A percentile compares a stretch with the other conserved stretches of the same genome.
These are phyloP conservation scores for Pholis gunnellus DNA, from an alignment of 2,113 vertebrate genomes.

Conservation along the genomic window DNA sequence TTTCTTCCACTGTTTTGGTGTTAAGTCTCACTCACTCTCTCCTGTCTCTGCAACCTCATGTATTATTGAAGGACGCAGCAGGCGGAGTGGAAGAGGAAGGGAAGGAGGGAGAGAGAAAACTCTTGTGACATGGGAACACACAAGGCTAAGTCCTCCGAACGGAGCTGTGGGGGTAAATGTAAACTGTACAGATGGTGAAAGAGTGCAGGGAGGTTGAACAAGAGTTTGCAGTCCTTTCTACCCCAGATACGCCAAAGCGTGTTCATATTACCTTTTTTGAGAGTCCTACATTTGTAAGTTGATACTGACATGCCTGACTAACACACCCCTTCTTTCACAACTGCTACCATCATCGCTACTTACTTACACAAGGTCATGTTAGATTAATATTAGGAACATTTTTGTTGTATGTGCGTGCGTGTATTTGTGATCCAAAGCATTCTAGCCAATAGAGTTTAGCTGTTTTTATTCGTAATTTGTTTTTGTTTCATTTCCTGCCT, in stretches of 20 bases:
- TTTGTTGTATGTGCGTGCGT: slow-evolving; percentile 58
- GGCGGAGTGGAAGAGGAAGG: slow-evolving; percentile 43
- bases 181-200: slow-evolving; percentile 16
- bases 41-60: slow-evolving; percentile 64
- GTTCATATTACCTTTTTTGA: slow-evolving; percentile 70
- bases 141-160: slow-evolving; percentile 6
- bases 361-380: slow-evolving; percentile 70
- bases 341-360: slow-evolving; percentile 55
- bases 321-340: slow-evolving; percentile 50
- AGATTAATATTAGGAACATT: slow-evolving; percentile 61
- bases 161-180: neutral
- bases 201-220: slow-evolving; percentile 46
- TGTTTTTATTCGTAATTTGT: slow-evolving; percentile 42
- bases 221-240: slow-evolving; percentile 63
- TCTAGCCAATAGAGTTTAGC: slow-evolving; percentile 60
- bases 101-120: slow-evolving; percentile 39
- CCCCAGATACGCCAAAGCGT: slow-evolving; percentile 67
- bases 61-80: slow-evolving; percentile 69
- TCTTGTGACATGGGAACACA: slow-evolving; percentile 27
- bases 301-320: slow-evolving; percentile 66
- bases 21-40: slow-evolving; percentile 55
- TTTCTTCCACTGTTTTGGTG: slow-evolving; percentile 51
- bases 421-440: slow-evolving; percentile 70
- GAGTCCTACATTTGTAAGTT: slow-evolving; percentile 78
- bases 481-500: slow-evolving; percentile 33